phyloP scores from a whole-genome alignment of 2,888 invertebrate genomes.

The Eudasyphora cyanicolor region DNA sequence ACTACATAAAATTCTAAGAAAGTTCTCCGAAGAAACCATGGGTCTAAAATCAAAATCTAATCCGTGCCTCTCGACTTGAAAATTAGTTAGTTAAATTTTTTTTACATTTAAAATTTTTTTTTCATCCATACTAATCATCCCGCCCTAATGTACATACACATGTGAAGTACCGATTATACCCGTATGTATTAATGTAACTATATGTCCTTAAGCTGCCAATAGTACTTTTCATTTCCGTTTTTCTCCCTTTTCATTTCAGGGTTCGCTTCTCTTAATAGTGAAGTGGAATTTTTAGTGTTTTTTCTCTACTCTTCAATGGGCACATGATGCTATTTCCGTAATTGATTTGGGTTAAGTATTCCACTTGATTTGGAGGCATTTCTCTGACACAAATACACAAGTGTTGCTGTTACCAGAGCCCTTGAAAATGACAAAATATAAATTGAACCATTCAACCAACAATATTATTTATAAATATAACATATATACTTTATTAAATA shows the following conservation, averaged over 20 bases:
- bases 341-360: constrained; percentile 27
- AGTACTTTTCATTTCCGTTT: neutral
- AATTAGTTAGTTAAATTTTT: no score
- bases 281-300: neutral
- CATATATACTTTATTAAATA: no score
- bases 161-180: neutral
- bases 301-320: neutral
- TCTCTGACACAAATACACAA: neutral
- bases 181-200: neutral
- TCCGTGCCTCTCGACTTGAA: no score
- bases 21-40: no score
- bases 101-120: no score
- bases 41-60: no score
- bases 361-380: neutral
- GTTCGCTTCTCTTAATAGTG: neutral
- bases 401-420: neutral
- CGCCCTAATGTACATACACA: neutral
- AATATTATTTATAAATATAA: no score
- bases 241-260: neutral
- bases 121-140: neutral
- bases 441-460: no score
- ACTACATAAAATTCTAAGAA: no score
- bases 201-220: no score
- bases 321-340: constrained; percentile 11
- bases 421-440: constrained; percentile 4